Percentiles rank a stretch among this genome's conserved stretches.
Conservation (phyloP, 2,888 invertebrate genomes). For the Tineola bisselliella region DNA sequence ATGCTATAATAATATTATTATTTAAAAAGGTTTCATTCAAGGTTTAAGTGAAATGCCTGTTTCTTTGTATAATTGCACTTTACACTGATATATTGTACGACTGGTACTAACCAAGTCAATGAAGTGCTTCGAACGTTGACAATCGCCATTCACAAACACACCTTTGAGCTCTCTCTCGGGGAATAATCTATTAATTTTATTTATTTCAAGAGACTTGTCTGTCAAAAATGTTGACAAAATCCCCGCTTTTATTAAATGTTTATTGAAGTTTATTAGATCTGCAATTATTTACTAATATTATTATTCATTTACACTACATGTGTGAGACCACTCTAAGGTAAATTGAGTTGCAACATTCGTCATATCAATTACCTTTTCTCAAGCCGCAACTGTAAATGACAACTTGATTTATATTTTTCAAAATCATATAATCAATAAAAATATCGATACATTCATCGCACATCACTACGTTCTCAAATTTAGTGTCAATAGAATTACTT, state of each 20-base stretch:
- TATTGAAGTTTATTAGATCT: neutral
- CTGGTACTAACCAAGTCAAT: neutral
- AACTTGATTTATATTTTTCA: constrained; percentile 7
- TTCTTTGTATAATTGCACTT: no score
- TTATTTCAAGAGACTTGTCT: neutral
- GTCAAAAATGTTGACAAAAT: neutral
- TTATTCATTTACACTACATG: no score
- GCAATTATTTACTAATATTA: neutral
- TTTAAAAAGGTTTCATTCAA: no score
- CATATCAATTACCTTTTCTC: neutral
- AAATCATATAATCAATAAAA: constrained; percentile 10
- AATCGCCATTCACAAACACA: neutral
- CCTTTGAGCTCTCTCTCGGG: neutral
- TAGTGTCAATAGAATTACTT: neutral
- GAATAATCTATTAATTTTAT: neutral
- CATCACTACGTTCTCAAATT: neutral
- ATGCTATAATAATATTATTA: no score
- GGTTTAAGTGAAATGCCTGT: no score
- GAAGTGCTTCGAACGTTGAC: neutral
- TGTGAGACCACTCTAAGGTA: no score
- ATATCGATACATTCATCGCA: neutral
- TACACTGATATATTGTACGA: no score
- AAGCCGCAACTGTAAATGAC: neutral
- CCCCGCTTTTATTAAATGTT: neutral
- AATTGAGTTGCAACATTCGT: neutral